Base-by-base conservation (phyloP, 2,888 invertebrate species). In the Scelioninae gen. 2 region DNA sequence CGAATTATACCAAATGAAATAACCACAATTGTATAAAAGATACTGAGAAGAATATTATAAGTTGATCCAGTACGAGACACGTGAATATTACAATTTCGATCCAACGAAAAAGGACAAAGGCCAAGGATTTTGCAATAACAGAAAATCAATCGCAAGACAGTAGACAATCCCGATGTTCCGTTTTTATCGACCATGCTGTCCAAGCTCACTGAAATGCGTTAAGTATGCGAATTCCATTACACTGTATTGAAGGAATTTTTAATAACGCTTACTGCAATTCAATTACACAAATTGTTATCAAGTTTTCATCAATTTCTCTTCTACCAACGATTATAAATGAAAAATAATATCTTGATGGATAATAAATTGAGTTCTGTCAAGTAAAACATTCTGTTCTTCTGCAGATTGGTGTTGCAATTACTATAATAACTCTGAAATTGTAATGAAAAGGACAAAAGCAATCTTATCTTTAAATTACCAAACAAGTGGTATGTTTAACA, bases 101-200 rank as follows among this genome's bases (percentile, higher is more conserved):
- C 58, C 0, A 67, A 6, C 1, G 68, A 46, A 1, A 74, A 48
- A 9, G 74, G 74, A 68, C 67, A 71, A 9, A 74, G 37, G 11
- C 74, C 74, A 13, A 72, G 69, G 15, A 60, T 31, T 19, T 72
- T 69, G 55, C 60, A 35, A 31, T 45, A 75, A 57, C 61, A 75
- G 9, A 65, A 75, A 11, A 69, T 61, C 11, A 71, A 52, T 52
- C 31, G 41, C 7, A 33, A 25, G 10, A 13, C 25, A 1, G n/a
- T 33, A 6, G 25, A 39, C 22, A 28, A 37, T 46, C 19, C 13
- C 4, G 37, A 22, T 43, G 50, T 37, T 28, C 25, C 25, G 16
- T 52, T 57, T 67, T 68, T 63, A 68, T 68, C 50, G 63, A 46
- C 68, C 68, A 68, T 68, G 6, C 11, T 61, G 73, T 1, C 33